These are phyloP conservation scores for Gobius niger DNA, from an alignment of 2,113 vertebrate species.

Conservation along the genomic window DNA sequence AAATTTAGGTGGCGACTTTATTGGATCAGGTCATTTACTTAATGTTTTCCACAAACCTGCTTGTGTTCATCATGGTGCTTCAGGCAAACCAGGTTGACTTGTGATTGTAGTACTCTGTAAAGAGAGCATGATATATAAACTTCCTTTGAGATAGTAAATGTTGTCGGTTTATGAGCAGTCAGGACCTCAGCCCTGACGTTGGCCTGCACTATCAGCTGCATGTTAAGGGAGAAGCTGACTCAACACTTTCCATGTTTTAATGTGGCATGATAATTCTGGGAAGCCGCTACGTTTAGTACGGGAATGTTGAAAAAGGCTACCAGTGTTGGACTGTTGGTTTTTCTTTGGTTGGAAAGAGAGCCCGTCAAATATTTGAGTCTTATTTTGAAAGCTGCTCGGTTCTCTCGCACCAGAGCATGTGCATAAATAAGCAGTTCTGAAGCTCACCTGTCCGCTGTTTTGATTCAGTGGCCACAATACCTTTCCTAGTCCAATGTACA, in stretches of 20 bases:
- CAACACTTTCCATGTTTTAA: constrained; percentile 74
- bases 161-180: constrained; percentile 23
- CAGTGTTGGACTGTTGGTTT: constrained; percentile 71
- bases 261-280: constrained; percentile 71
- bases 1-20: no score
- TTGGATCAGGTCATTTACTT: no score
- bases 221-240: constrained; percentile 67
- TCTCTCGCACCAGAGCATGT: constrained; percentile 55
- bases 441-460: constrained; percentile 65
- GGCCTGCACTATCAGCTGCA: constrained; percentile 60
- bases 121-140: no score
- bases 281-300: constrained; percentile 61
- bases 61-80: no score
- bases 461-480: constrained; percentile 54
- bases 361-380: constrained; percentile 60
- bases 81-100: no score
- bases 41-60: no score
- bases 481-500: constrained; percentile 34
- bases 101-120: no score
- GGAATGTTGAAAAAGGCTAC: constrained; percentile 64
- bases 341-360: constrained; percentile 69
- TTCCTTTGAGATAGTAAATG: no score
- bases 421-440: constrained; percentile 66
- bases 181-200: constrained; percentile 41
- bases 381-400: constrained; percentile 65